phyloP scores from a whole-genome alignment of 2,113 vertebrate genomes.

The Mesoclemmys tuberculata region DNA sequence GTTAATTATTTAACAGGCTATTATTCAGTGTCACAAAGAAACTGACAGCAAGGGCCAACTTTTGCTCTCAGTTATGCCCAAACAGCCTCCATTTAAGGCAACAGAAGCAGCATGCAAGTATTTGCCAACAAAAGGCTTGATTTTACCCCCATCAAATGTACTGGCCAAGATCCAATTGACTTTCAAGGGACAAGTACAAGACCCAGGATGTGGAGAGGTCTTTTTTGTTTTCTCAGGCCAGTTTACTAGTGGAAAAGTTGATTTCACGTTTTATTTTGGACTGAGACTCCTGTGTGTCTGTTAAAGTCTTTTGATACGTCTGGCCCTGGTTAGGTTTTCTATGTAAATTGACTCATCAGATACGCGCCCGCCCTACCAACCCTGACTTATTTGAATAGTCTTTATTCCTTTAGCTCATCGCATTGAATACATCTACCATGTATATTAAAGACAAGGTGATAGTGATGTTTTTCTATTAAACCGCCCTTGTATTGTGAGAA shows the following conservation, averaged over 20 bases:
- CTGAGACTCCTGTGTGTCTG: not conserved
- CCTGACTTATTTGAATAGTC: not conserved
- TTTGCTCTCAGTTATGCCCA: not conserved
- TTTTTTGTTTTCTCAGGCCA: not conserved
- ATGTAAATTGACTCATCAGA: not conserved
- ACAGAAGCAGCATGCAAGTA: not conserved
- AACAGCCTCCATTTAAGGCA: not conserved
- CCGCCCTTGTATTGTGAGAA: not conserved
- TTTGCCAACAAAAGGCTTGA: not conserved
- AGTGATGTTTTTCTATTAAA: not conserved
- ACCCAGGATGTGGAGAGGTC: not conserved
- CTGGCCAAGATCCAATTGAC: not conserved
- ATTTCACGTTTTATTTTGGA: not conserved
- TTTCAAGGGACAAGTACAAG: not conserved
- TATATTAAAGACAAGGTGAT: not conserved
- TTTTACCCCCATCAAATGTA: not conserved
- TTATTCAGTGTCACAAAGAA: not conserved
- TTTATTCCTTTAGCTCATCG: fast-evolving
- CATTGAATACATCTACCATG: fast-evolving
- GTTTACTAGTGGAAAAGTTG: not conserved
- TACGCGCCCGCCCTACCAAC: not conserved
- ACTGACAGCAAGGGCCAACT: not conserved
- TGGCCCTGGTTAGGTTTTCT: not conserved
- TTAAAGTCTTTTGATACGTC: fast-evolving
- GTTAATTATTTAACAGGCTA: not conserved